These are phyloP conservation scores for Styela clava DNA, from an alignment of 23 tunicate genomes.

Conservation along the genomic window DNA sequence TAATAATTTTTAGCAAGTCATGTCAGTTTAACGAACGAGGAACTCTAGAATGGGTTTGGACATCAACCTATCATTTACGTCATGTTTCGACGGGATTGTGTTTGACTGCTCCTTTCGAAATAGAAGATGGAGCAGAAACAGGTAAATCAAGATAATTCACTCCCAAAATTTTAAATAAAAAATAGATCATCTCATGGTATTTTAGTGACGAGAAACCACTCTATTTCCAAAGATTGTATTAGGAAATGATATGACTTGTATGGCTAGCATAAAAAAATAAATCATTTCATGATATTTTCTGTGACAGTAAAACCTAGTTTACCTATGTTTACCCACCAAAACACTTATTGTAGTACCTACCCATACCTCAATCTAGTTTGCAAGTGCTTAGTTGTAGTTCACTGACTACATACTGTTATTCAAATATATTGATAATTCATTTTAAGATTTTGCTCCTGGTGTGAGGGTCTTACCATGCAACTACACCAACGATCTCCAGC, in stretches of 20 bases:
- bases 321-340: no score
- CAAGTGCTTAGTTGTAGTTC: no score
- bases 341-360: no score
- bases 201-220: no score
- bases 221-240: no score
- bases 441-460: constrained; percentile 46
- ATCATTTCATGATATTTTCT: neutral
- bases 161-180: no score
- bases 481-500: constrained; percentile 52
- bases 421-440: no score
- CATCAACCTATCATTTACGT: constrained; percentile 67
- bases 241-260: no score
- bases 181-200: no score
- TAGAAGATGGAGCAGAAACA: neutral
- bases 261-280: neutral
- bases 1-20: constrained; percentile 51
- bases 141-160: constrained; percentile 33
- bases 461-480: constrained; percentile 65
- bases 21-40: constrained; percentile 37
- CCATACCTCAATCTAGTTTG: no score
- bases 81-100: constrained; percentile 50
- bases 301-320: neutral
- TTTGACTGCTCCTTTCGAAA: constrained; percentile 73
- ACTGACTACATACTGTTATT: no score
- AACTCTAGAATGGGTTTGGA: constrained; percentile 62